These are phyloP conservation scores for Acanthacorydalis orientalis DNA, from an alignment of 2,888 invertebrate species.

Conservation along the genomic window DNA sequence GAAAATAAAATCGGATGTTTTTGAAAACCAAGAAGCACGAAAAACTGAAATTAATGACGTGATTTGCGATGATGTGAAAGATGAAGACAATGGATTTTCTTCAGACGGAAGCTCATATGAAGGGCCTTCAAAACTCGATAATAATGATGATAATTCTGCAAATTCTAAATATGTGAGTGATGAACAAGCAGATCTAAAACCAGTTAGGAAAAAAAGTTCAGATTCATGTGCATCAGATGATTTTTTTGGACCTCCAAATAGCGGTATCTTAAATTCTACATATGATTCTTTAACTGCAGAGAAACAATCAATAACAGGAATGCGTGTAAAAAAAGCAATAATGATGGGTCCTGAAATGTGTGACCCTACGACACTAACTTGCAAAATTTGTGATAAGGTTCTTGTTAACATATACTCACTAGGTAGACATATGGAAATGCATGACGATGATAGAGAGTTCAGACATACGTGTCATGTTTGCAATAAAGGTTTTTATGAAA, in stretches of 20 bases:
- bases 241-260: neutral
- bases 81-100: neutral
- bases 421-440: conserved; percentile 2
- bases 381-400: conserved; percentile 3
- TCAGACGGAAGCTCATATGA: neutral
- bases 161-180: neutral
- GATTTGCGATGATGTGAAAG: neutral
- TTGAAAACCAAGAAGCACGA: neutral
- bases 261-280: neutral
- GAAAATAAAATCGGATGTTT: neutral
- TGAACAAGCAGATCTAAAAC: neutral
- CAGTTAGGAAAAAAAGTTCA: neutral
- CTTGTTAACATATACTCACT: conserved; percentile 1
- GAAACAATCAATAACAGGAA: neutral
- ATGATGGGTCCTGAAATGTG: conserved; percentile 2
- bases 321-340: neutral
- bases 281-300: neutral
- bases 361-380: conserved; percentile 1
- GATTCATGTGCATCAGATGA: neutral
- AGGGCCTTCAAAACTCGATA: neutral
- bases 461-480: conserved; percentile 27
- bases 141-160: neutral
- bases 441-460: conserved; percentile 2
- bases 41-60: neutral
- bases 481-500: conserved; percentile 29